Base-by-base conservation (phyloP, 2,113 vertebrate species). In the Corythornis madagascariensis region DNA sequence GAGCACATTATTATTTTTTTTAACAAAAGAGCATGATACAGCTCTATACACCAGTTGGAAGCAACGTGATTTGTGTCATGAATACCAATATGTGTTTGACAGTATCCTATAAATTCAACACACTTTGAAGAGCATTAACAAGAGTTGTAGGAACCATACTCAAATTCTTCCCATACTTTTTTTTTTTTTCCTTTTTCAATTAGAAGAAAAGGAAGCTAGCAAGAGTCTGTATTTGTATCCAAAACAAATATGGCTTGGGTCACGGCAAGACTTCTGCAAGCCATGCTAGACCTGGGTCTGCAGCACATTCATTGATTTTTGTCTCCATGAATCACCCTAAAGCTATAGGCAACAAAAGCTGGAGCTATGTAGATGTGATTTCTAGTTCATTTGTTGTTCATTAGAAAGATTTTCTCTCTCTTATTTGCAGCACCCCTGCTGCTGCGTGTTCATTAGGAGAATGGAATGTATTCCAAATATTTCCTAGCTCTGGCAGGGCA, bases 381-480 rank as follows among this genome's bases (percentile, higher is more conserved):
- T 92, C 92, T 88, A 90, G 73, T 95, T 96, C 92, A 96, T 96
- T 97, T 96, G 95, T 95, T 97, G 94, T 96, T 97, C 96, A 96
- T 96, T 97, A 96, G 96, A 93, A 96, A 96, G 95, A 95, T 94
- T 97, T 94, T 92, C 92, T 96, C 84, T 95, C 92, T 89, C 72
- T 94, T 93, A 83, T 93, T 94, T 93, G 91, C 43, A 14, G 93
- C 90, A 80, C 83, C 90, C 93, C 92, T 94, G 87, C 86, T 79
- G 83, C 77, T 96, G 84, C 29, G 31, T 28, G 92, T 84, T 95
- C 91, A 95, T 96, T 96, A 95, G 77, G 89, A 94, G 95, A 96
- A 94, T 95, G 93, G 93, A 97, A 97, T 93, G 91, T 94, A 95
- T 96, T 97, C 96, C 96, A 96, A 96, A 95, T 92, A 97, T 96